These are phyloP conservation scores for Scotopteryx bipunctaria DNA, from an alignment of 2,888 invertebrate species.

Conservation along the genomic window DNA sequence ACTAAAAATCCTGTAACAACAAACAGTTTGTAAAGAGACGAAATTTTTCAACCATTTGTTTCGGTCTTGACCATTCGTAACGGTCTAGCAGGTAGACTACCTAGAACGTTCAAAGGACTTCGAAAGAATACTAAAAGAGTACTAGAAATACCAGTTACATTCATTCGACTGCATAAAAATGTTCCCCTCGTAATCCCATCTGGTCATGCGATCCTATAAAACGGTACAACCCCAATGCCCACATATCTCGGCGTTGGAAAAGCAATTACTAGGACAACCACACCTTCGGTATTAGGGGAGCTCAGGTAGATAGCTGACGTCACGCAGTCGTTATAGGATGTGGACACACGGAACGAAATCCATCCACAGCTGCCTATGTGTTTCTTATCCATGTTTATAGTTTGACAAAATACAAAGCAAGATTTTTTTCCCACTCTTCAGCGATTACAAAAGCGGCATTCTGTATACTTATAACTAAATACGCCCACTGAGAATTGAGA, in stretches of 20 bases:
- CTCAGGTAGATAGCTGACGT: constrained; percentile 39
- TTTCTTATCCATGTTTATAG: not conserved
- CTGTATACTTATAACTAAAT: no score
- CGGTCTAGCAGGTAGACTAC: no score
- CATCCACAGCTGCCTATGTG: not conserved
- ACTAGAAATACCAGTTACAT: not conserved
- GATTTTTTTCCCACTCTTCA: no score
- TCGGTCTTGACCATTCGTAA: no score
- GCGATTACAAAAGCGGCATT: no score
- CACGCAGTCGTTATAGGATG: constrained; percentile 30
- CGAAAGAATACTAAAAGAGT: no score
- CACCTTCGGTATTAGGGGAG: constrained; percentile 28
- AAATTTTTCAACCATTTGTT: no score
- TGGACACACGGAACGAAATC: constrained; percentile 9
- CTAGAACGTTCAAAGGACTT: no score
- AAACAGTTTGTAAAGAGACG: no score
- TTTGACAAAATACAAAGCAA: no score
- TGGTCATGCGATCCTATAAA: constrained; percentile 25
- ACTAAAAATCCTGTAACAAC: no score
- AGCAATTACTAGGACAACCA: constrained; percentile 33
- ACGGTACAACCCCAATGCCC: constrained; percentile 12
- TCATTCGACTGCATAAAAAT: not conserved
- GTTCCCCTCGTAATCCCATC: constrained; percentile 8
- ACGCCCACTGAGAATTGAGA: no score
- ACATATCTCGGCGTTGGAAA: constrained; percentile 30